Conservation (phyloP, 2,113 vertebrate genomes). For the Lagenorhynchus albirostris region DNA sequence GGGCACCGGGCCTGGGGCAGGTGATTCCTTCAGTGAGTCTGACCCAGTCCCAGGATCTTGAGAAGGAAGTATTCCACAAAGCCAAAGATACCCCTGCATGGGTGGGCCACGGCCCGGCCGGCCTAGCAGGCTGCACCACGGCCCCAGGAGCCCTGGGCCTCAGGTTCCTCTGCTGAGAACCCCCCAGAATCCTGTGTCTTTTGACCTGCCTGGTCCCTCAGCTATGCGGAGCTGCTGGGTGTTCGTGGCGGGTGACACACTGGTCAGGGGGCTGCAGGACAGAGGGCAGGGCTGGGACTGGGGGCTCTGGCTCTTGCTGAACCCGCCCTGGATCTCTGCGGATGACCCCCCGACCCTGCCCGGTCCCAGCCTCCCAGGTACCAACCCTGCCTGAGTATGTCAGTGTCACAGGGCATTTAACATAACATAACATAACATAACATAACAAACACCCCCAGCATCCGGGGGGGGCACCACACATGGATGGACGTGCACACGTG, state of each 20-base stretch:
- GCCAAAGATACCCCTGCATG: not conserved
- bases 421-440: too few species aligned
- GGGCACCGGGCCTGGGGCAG: not conserved
- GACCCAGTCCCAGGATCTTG: not conserved
- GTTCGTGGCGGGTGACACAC: rapidly evolving
- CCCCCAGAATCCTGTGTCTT: not conserved
- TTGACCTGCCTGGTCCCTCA: not conserved
- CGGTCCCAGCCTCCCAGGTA: not conserved
- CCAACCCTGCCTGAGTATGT: not conserved
- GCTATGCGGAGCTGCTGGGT: not conserved
- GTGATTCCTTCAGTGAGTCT: not conserved
- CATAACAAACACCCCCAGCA: too few species aligned
- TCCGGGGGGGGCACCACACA: not conserved
- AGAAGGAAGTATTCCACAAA: not conserved
- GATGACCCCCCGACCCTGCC: not conserved
- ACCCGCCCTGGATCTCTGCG: not conserved
- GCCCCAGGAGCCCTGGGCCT: not conserved
- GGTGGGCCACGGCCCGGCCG: rapidly evolving
- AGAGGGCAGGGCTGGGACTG: not conserved
- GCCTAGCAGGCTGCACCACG: rapidly evolving
- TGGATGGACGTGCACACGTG: rapidly evolving
- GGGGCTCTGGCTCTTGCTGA: not conserved
- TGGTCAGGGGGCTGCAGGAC: rapidly evolving
- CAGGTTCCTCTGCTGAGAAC: not conserved
- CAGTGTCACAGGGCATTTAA: not conserved